Base-by-base conservation (phyloP, 2,113 vertebrate species). In the Cinclus cinclus region DNA sequence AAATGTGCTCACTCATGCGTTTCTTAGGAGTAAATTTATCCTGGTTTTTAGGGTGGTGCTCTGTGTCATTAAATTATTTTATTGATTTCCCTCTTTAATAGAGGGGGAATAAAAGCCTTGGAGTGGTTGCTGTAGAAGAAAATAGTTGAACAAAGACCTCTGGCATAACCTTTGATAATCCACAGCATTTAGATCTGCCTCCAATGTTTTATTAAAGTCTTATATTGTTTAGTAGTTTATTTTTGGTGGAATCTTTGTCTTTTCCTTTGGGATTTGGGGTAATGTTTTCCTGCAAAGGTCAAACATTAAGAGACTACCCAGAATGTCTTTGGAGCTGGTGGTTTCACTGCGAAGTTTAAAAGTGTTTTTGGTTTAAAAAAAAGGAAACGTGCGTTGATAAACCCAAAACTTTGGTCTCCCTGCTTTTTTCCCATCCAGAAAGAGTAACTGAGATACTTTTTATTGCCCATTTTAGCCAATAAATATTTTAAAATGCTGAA, bases 151-250 rank as follows among this genome's bases (percentile, higher is more conserved):
- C 76, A 52, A 78, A 79, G 63, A 78, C 78, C 41, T 87, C 35
- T 55, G 47, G 58, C 17, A 22, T 91, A 70, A 74, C 83, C 78
- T 90, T 55, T 88, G 93, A 73, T 68, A 89, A 80, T 90, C 87
- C 44, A 11, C n/a, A 75, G 78, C 8, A 1, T 96, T 95, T 74
- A 50, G 67, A 52, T 35, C 85, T 93, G 58, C 86, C 56, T 90
- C 75, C 77, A 56, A 15, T 92, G 83, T 82, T 93, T 76, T 93
- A 92, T 84, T 95, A 87, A 94, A 94, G 76, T 89, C 83, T 96
- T 88, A 93, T 5, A 31, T 87, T 93, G 81, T 96, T 95, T 87
- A 75, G 59, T 58, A 47, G 92, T 85, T 97, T 97, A 82, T 95
- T 95, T 96, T 59, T 52, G 30, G 52, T 96, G 44, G 91, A 92